These are phyloP conservation scores for Herpailurus yagouaroundi DNA, from an alignment of 2,113 vertebrate species.

Conservation along the genomic window DNA sequence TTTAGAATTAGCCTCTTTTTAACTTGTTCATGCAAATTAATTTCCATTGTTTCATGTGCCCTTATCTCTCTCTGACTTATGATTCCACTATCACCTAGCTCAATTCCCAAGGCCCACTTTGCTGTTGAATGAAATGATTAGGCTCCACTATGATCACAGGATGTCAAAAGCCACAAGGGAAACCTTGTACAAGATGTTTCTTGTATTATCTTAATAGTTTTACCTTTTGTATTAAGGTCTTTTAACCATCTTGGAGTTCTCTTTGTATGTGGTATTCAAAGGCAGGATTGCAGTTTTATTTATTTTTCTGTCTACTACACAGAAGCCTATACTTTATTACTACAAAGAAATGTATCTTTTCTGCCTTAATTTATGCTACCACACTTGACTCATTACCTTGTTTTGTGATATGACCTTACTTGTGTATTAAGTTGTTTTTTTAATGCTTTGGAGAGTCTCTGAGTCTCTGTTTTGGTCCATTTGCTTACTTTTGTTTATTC, in stretches of 20 bases:
- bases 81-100: not conserved
- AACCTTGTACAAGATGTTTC: not conserved
- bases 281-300: not conserved
- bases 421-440: not conserved
- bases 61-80: not conserved
- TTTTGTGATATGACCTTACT: not conserved
- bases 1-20: not conserved
- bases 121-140: not conserved
- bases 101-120: not conserved
- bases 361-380: not conserved
- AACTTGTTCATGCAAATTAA: not conserved
- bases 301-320: not conserved
- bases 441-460: not conserved
- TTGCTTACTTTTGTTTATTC: not conserved
- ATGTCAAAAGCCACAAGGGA: slow-evolving; percentile 23
- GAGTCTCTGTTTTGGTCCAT: not conserved
- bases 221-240: not conserved
- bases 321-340: not conserved
- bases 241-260: not conserved
- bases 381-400: not conserved
- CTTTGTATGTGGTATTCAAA: not conserved
- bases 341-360: not conserved
- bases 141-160: not conserved
- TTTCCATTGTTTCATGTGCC: not conserved
- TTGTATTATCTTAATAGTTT: not conserved